Evolutionary conservation across 2,113 vertebrate genomes (phyloP).

Genomic region (Oncorhynchus gorbuscha): DNA sequence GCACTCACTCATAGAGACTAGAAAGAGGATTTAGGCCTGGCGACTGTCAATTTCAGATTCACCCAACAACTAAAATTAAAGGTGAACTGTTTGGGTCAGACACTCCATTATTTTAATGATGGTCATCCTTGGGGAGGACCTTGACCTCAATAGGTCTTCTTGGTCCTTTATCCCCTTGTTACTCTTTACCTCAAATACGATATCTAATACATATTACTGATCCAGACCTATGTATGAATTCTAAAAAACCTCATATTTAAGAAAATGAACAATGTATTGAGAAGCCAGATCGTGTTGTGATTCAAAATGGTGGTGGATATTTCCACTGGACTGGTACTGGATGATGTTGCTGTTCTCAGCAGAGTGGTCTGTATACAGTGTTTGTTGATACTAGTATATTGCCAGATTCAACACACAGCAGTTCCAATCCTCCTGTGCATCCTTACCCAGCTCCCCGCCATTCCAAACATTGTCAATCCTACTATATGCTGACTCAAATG

Average conservation of each 20-base stretch:
- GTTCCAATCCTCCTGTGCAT: constrained; percentile 57
- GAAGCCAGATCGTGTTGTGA: constrained; percentile 20
- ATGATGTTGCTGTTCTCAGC: background rate
- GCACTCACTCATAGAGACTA: background rate
- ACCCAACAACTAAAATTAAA: too few species aligned
- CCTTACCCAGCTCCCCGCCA: constrained; percentile 36
- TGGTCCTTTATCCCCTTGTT: background rate
- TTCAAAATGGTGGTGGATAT: constrained; percentile 34
- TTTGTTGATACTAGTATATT: constrained; percentile 45
- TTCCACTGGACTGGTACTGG: background rate
- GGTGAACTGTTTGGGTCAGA: background rate
- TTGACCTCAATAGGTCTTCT: background rate
- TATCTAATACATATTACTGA: background rate
- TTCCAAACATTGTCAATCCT: constrained; percentile 39
- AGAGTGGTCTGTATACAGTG: constrained; percentile 34
- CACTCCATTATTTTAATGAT: background rate
- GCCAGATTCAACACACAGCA: constrained; percentile 46
- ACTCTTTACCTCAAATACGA: background rate
- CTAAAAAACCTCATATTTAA: background rate
- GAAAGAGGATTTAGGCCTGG: background rate
- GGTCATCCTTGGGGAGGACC: background rate
- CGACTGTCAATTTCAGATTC: too few species aligned
- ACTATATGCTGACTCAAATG: constrained; percentile 24
- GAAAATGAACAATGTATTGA: constrained; percentile 25
- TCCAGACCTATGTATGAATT: too few species aligned